phyloP scores from a whole-genome alignment of 2,113 vertebrate species.

The Holacanthus passer region DNA sequence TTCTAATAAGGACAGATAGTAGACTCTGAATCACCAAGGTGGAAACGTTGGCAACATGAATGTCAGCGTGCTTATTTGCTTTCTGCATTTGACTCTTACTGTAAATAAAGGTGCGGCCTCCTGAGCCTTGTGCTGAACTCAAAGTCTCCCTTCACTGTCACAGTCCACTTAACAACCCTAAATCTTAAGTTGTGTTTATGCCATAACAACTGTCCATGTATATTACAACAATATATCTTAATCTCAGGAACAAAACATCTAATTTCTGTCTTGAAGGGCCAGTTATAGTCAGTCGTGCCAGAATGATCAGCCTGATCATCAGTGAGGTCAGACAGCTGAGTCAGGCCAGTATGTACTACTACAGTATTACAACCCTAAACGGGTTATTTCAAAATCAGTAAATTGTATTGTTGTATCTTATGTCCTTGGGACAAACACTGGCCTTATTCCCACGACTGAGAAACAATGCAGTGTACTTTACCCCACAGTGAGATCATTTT shows the following conservation, averaged over 20 bases:
- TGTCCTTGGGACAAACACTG: slow-evolving; percentile 14
- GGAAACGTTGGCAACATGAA: not conserved
- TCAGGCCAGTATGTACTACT: not conserved
- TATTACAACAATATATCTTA: not conserved
- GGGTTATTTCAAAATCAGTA: not conserved
- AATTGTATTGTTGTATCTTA: not conserved
- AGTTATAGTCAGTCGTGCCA: not conserved
- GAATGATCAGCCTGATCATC: not conserved
- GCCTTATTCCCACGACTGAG: slow-evolving; percentile 42
- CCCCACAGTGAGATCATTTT: slow-evolving; percentile 40
- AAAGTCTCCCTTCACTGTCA: slow-evolving; percentile 38
- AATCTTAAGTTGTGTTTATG: slow-evolving; percentile 4
- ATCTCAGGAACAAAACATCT: not conserved
- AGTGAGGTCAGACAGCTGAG: not conserved
- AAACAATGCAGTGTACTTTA: slow-evolving; percentile 20
- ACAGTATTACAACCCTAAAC: not conserved
- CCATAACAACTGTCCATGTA: not conserved
- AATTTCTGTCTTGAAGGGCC: not conserved
- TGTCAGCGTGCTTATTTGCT: not conserved
- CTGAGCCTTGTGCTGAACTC: not conserved
- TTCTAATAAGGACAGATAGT: slow-evolving; percentile 1
- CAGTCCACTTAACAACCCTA: not conserved
- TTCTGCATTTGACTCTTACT: slow-evolving; percentile 14
- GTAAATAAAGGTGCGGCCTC: slow-evolving; percentile 45
- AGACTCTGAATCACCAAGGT: not conserved